Conservation (phyloP, 2,888 invertebrate species). For the Aporophyla nigra region DNA sequence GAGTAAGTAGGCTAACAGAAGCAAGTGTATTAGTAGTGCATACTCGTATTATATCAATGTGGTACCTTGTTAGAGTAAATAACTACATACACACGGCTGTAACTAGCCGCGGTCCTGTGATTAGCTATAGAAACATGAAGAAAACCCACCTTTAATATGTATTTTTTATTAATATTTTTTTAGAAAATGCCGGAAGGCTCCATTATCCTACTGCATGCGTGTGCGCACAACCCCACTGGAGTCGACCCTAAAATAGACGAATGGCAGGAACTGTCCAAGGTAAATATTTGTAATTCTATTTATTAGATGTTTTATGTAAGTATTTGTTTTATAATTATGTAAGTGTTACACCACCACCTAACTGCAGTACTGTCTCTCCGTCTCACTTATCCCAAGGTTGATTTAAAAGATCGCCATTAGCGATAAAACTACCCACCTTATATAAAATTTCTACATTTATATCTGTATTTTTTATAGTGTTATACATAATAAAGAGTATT, state of each 20-base stretch:
- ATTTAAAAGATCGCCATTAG: neutral
- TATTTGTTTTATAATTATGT: neutral
- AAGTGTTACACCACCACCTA: neutral
- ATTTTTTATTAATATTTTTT: slow-evolving; percentile 69
- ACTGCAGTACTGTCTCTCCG: too few relatives aligned
- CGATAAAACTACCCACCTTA: neutral
- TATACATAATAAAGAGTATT: too few relatives aligned
- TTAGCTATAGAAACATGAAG: slow-evolving; percentile 6
- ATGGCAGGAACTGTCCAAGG: slow-evolving; percentile 96
- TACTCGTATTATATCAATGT: neutral
- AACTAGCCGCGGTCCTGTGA: slow-evolving; percentile 7
- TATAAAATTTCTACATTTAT: too few relatives aligned
- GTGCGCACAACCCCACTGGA: slow-evolving; percentile 99
- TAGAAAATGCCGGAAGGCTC: slow-evolving; percentile 98
- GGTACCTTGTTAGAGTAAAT: slow-evolving; percentile 13
- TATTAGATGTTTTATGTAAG: neutral
- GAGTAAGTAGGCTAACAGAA: slow-evolving; percentile 23
- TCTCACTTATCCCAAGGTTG: neutral
- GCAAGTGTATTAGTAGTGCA: neutral
- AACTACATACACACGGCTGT: neutral
- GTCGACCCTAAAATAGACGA: slow-evolving; percentile 97
- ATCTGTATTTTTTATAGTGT: too few relatives aligned
- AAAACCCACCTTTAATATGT: neutral
- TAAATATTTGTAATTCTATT: slow-evolving; percentile 74
- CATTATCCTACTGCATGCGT: slow-evolving; percentile 98